phyloP scores from a whole-genome alignment of 30 jellyfish, hydroid and myxozoan species.

The Aurelia coerulea region DNA sequence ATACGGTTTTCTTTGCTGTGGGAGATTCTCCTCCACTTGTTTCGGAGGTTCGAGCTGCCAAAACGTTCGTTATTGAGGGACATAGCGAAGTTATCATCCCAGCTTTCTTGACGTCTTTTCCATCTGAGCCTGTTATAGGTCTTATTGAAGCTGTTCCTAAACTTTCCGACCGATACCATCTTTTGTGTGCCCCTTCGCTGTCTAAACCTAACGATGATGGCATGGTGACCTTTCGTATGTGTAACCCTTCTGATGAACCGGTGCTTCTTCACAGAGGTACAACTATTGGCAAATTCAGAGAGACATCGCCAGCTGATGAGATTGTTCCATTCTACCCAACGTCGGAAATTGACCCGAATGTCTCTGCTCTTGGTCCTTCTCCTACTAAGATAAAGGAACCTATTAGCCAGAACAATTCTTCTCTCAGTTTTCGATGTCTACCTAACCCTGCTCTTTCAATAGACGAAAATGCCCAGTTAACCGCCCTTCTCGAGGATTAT shows the following conservation, averaged over 20 bases:
- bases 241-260: not conserved
- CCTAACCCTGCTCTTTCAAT: not conserved
- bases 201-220: not conserved
- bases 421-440: not conserved
- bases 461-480: not conserved
- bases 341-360: too few species aligned
- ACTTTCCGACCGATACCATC: not conserved
- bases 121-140: too few species aligned
- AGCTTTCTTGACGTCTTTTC: too few species aligned
- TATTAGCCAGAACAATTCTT: not conserved
- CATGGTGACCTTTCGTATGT: constrained; percentile 1
- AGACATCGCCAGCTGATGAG: not conserved
- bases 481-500: not conserved
- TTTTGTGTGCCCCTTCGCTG: not conserved
- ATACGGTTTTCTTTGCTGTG: too few species aligned
- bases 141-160: too few species aligned
- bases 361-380: too few species aligned
- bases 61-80: too few species aligned
- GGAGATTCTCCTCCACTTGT: too few species aligned
- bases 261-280: constrained; percentile 9
- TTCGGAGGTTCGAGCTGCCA: too few species aligned
- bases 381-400: not conserved
- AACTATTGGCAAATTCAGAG: not conserved
- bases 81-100: too few species aligned
- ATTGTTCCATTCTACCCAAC: not conserved